Evolutionary conservation across 2,888 invertebrate genomes (phyloP).

Genomic region (Stenodema calcarata): DNA sequence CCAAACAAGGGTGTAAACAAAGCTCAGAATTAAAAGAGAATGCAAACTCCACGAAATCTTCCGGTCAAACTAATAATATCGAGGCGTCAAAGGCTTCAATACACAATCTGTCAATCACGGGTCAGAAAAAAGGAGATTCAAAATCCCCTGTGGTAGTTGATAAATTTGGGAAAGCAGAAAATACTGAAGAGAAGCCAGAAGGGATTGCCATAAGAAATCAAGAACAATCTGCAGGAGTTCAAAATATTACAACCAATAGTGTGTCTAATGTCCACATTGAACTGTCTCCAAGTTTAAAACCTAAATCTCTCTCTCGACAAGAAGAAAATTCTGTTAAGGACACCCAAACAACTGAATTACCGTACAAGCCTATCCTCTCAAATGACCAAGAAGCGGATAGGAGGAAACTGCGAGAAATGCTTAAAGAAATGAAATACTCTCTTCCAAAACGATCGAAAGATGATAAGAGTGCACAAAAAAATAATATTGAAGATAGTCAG

Average conservation of each 20-base stretch:
- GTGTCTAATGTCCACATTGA: not conserved
- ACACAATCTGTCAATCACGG: not conserved
- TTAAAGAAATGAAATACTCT: conserved; percentile 80
- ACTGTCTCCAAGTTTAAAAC: not conserved
- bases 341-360: conserved; percentile 16
- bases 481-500: not conserved
- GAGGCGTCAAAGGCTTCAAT: not conserved
- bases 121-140: not conserved
- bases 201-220: not conserved
- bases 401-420: conserved; percentile 69
- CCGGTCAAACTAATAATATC: not conserved
- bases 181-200: not conserved
- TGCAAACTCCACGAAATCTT: not conserved
- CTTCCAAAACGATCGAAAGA: conserved; percentile 66
- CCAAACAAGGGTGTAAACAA: not conserved
- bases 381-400: conserved; percentile 35
- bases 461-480: not conserved
- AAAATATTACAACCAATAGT: not conserved
- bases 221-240: not conserved
- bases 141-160: not conserved
- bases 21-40: not conserved
- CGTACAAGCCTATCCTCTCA: not conserved
- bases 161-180: not conserved
- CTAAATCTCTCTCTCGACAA: not conserved
- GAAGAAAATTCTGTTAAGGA: conserved; percentile 25